Base-by-base conservation (phyloP, 2,113 vertebrate genomes). In the Thalassarche chlororhynchos region DNA sequence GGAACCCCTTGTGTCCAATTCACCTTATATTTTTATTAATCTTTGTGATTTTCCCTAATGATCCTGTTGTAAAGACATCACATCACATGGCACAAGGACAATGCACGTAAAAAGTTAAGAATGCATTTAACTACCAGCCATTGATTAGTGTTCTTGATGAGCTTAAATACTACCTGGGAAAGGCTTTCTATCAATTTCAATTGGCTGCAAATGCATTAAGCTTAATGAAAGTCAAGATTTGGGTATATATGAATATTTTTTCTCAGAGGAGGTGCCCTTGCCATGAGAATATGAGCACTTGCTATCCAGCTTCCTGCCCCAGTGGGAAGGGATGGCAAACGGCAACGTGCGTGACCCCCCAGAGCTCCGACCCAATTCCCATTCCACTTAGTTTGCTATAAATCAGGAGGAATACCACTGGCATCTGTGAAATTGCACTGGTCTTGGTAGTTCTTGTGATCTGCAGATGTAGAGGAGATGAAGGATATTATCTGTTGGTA, bases 41-140 rank as follows among this genome's bases (percentile, higher is more conserved):
- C 80, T 95, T 49, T 70, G 90, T 77, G 92, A 82, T 90, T 91
- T 34, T 42, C 88, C 80, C 78, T 94, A 84, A 76, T 42, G 87
- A 87, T 82, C 78, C 58, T 57, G 55, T 95, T 87, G 87, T 93
- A 90, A 97, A 97, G 94, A 80, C 55, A 88, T 81, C 87, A 64
- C 61, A 69, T 86, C 66, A 46, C 9, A 31, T 96, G 97, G 92
- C 66, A 65, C 38, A 84, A 83, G 83, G 83, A 96, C 91, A 84
- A 61, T 38, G 76, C 70, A 83, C 95, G 78, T 90, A 88, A 96
- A 93, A 97, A 96, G 46, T 93, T 94, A 95, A 93, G 81, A 91
- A 97, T 83, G 82, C 87, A 72, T 96, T 97, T 96, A 87, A 91
- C 24, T 76, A 95, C 94, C 31, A 20, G 74, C 40, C 62, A 60